Evolutionary conservation across 1,140 invertebrate genomes (phyloP), one percentile per base, ranked within the genome.

Genomic region (Drosophila nannoptera): DNA sequence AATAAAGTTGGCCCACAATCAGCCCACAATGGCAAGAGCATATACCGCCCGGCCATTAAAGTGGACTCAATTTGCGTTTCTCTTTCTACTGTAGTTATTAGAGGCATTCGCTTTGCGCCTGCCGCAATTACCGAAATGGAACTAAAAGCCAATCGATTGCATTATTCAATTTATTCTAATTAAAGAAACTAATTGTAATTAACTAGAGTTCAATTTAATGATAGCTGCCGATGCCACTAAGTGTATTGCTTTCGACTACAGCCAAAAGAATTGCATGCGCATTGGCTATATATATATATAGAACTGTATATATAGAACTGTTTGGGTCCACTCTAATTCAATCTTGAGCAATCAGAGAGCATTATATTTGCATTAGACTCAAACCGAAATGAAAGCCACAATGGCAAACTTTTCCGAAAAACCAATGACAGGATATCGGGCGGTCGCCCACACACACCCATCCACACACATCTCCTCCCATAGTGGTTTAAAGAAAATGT

Each of bases 321-420:
- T 64, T 29, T 14, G 54, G 45, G 29, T 32, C 0, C 7, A 22
- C 5, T n/a, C 14, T 16, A 22, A 54, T 42, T 38, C 49, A 70
- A 70, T 69, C 61, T 7, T 35, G 45, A 65, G 58, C 58, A 74
- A 74, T 74, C 68, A 66, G 52, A 29, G 22, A 53, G 11, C 71
- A 72, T 75, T 80, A 54, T 72, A 75, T 78, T 80, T 80, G 73
- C 77, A 75, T 78, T 83, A 54, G 66, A 22, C 12, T n/a, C 14
- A 2, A 58, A 35, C 45, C 32, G 48, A 64, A 62, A 59, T 22
- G 45, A 36, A 66, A 64, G 56, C 67, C 75, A 71, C 52, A 69
- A 56, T 38, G 43, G 32, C 7, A 80, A 68, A 73, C 43, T 66
- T 70, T 73, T 66, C 56, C 56, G 3, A 22, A 60, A 49, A 59